Evolutionary conservation across 2,113 vertebrate species (phyloP).

Genomic region (Sakesphorus luctuosus): DNA sequence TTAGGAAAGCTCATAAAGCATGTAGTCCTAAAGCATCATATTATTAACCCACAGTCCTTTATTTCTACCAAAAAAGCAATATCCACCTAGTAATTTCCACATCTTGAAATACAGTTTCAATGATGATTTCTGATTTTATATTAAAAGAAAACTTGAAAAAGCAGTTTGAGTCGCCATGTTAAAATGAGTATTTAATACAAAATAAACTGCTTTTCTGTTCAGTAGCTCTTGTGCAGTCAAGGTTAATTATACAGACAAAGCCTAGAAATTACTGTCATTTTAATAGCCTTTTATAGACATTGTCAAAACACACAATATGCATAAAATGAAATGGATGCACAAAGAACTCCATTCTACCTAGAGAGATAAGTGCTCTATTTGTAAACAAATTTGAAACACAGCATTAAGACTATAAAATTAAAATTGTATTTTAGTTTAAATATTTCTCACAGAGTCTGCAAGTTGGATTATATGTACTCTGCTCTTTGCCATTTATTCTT

Average conservation of each 20-base stretch:
- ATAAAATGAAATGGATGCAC: conserved; percentile 23
- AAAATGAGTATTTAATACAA: conserved; percentile 18
- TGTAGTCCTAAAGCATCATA: neutral
- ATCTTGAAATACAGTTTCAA: neutral
- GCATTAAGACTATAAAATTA: neutral
- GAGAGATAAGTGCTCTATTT: neutral
- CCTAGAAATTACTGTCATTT: conserved; percentile 48
- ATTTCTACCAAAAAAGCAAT: neutral
- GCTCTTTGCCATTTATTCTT: neutral
- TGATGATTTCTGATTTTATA: neutral
- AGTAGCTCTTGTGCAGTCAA: conserved; percentile 38
- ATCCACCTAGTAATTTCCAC: neutral
- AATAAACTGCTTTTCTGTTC: conserved; percentile 30
- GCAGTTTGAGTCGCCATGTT: neutral
- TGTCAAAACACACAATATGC: conserved; percentile 49
- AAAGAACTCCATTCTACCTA: neutral
- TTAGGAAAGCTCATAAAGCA: conserved; percentile 17
- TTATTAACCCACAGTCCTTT: neutral
- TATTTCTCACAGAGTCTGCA: neutral
- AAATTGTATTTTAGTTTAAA: neutral
- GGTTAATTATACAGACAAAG: conserved; percentile 58
- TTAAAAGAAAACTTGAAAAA: neutral
- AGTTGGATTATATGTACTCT: neutral
- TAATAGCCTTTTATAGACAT: conserved; percentile 41
- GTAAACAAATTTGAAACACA: neutral